phyloP scores from a whole-genome alignment of 2,113 vertebrate species.

The Motacilla tschutschensis region DNA sequence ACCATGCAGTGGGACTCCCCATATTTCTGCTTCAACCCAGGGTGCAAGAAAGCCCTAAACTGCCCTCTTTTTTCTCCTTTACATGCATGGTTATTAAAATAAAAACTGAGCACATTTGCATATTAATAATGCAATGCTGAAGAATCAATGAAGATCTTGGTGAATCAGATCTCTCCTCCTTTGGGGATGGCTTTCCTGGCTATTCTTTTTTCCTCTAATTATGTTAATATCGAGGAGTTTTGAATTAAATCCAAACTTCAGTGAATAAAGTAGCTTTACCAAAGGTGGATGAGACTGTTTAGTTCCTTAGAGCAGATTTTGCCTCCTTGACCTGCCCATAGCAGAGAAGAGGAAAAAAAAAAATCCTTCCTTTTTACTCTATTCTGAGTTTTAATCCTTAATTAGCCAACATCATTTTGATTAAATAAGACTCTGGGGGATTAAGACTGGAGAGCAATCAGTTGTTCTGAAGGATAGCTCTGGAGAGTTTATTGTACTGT shows the following conservation, averaged over 20 bases:
- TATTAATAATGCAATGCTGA: constrained; percentile 5
- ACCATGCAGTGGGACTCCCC: background rate
- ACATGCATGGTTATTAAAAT: background rate
- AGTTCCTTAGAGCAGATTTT: constrained; percentile 57
- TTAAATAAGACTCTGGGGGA: constrained; percentile 77
- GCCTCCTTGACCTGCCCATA: constrained; percentile 71
- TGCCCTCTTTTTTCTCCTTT: background rate
- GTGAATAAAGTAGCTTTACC: constrained; percentile 56
- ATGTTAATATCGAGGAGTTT: constrained; percentile 55
- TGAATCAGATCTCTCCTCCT: background rate
- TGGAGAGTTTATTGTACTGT: constrained; percentile 75
- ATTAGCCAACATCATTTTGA: constrained; percentile 81
- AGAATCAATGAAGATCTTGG: constrained; percentile 6
- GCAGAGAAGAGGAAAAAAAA: constrained; percentile 35
- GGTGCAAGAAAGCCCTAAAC: background rate
- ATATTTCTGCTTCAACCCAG: background rate
- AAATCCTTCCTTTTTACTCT: constrained; percentile 53
- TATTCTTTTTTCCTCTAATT: constrained; percentile 25
- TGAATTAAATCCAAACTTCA: constrained; percentile 63
- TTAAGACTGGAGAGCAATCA: constrained; percentile 71
- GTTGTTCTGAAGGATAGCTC: constrained; percentile 74
- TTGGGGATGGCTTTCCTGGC: background rate
- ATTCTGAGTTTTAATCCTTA: constrained; percentile 77
- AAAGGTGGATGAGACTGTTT: constrained; percentile 46
- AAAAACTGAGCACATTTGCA: constrained; percentile 1